phyloP scores from a whole-genome alignment of 2,113 vertebrate genomes.

The Otocyon megalotis region DNA sequence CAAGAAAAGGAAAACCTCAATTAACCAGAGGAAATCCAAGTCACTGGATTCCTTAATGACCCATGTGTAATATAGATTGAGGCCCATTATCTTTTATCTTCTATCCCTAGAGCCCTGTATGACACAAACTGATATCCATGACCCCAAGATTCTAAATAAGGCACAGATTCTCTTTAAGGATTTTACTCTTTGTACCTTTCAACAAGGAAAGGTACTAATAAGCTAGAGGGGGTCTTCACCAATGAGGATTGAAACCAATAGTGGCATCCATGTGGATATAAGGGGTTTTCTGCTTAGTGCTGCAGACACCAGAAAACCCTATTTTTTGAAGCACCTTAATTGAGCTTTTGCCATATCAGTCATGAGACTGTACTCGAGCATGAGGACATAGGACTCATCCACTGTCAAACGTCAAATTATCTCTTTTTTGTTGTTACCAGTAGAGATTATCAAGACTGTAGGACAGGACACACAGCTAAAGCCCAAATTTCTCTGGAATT shows the following conservation, averaged over 20 bases:
- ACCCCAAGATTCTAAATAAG: background rate
- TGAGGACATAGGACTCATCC: slow-evolving; percentile 72
- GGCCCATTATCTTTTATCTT: background rate
- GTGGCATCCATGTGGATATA: background rate
- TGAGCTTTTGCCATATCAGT: slow-evolving; percentile 63
- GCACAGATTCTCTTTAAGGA: slow-evolving; percentile 21
- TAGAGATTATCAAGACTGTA: slow-evolving; percentile 43
- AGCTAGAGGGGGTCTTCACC: background rate
- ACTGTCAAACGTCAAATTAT: slow-evolving; percentile 41
- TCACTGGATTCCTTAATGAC: background rate
- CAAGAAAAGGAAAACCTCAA: slow-evolving; percentile 70
- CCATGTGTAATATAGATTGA: background rate
- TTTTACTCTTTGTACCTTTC: slow-evolving; percentile 20
- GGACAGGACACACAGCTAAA: slow-evolving; percentile 56
- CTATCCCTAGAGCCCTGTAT: background rate
- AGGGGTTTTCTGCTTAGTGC: slow-evolving; percentile 21
- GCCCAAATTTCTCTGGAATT: slow-evolving; percentile 46
- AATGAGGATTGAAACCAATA: slow-evolving; percentile 47
- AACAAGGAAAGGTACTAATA: slow-evolving; percentile 52
- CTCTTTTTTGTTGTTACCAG: slow-evolving; percentile 48
- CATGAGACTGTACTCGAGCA: slow-evolving; percentile 56
- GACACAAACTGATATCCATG: slow-evolving; percentile 6
- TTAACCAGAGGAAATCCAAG: slow-evolving; percentile 63
- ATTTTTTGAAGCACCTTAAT: slow-evolving; percentile 58
- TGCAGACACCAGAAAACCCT: slow-evolving; percentile 1